A percentile compares a stretch with the other conserved stretches of the same genome.
phyloP scores from a whole-genome alignment of 2,113 vertebrate species.

The Coptodon rendalli region DNA sequence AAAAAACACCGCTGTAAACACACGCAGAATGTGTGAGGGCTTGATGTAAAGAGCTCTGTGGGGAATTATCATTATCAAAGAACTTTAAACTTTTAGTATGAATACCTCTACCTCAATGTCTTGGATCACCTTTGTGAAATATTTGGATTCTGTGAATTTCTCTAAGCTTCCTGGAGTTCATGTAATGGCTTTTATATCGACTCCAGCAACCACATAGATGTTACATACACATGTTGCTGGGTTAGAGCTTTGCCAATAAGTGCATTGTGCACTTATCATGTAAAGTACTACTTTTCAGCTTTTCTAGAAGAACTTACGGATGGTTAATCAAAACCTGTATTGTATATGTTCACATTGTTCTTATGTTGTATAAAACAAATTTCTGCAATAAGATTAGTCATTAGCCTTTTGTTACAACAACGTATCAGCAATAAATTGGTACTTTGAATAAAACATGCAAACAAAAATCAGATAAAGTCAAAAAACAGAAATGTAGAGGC shows the following conservation, averaged over 20 bases:
- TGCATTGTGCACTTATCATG: background rate
- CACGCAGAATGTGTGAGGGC: background rate
- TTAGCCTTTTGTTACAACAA: background rate
- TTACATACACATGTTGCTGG: background rate
- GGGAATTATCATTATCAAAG: background rate
- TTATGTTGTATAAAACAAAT: background rate
- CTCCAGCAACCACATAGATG: background rate
- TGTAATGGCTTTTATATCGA: background rate
- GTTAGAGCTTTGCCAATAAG: background rate
- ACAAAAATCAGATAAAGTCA: constrained; percentile 16
- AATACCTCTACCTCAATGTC: background rate
- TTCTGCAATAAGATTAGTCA: background rate
- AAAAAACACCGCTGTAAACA: background rate
- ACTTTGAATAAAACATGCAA: background rate
- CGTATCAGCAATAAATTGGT: background rate
- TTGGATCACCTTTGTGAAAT: background rate
- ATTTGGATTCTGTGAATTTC: background rate
- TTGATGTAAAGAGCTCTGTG: background rate
- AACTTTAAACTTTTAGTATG: background rate
- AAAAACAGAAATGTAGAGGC: constrained; percentile 1
- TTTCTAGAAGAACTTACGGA: background rate
- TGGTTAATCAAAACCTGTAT: background rate
- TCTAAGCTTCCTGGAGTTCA: background rate
- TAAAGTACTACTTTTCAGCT: background rate
- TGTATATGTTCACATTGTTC: background rate